Percentiles rank a stretch among this genome's conserved stretches.
phyloP scores from a whole-genome alignment of 2,797 vertebrate genomes.

The Momotus momota region DNA sequence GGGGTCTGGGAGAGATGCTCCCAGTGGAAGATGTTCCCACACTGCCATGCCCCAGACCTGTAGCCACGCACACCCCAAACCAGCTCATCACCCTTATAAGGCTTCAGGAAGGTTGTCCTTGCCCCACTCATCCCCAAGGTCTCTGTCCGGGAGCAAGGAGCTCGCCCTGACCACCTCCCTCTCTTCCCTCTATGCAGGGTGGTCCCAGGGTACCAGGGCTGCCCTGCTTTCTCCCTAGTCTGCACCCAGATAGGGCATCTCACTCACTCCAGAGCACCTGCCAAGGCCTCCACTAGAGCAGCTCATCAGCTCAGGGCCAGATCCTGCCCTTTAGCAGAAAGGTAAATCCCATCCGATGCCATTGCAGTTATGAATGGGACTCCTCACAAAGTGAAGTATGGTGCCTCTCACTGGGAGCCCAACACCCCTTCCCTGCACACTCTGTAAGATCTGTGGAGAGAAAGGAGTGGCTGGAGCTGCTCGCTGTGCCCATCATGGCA shows the following conservation, averaged over 20 bases:
- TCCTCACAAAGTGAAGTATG: not conserved
- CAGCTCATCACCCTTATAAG: fast-evolving
- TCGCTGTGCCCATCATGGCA: fast-evolving
- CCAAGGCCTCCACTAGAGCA: not conserved
- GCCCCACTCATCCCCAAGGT: fast-evolving
- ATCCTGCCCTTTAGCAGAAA: not conserved
- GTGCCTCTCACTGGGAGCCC: fast-evolving
- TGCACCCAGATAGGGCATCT: not conserved
- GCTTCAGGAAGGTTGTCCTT: not conserved
- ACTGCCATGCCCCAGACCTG: not conserved
- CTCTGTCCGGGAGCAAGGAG: not conserved
- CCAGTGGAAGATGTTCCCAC: not conserved
- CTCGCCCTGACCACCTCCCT: fast-evolving
- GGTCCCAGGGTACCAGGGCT: not conserved
- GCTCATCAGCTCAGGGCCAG: not conserved
- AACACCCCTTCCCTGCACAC: fast-evolving
- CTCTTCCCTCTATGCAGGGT: not conserved
- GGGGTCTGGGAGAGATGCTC: not conserved
- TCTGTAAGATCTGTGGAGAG: not conserved
- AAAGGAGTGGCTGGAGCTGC: not conserved
- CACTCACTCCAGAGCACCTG: fast-evolving
- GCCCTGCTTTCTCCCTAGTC: not conserved
- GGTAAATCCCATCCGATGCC: not conserved
- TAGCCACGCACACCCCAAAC: not conserved
- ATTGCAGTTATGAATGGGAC: not conserved